Evolutionary conservation across 2,113 vertebrate species (phyloP).

Genomic region (Coreoperca whiteheadi): DNA sequence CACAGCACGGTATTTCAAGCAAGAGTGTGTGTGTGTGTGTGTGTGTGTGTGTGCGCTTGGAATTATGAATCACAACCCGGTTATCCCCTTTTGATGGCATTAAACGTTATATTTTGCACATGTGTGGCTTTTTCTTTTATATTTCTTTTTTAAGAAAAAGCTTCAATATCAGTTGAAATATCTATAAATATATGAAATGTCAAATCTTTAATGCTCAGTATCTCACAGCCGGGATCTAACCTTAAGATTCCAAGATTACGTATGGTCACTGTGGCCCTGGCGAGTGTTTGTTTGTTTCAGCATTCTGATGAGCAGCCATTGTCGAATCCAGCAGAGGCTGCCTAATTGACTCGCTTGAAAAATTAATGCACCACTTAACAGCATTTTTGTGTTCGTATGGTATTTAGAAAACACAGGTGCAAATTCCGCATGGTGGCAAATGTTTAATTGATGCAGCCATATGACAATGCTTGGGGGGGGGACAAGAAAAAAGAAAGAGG

Average conservation of each 20-base stretch:
- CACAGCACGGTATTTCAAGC: slow-evolving; percentile 30
- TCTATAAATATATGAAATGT: slow-evolving; percentile 1
- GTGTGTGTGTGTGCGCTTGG: slow-evolving; percentile 16
- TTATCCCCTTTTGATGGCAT: neutral
- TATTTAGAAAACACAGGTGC: slow-evolving; percentile 80
- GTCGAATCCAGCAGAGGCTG: slow-evolving; percentile 72
- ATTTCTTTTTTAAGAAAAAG: neutral
- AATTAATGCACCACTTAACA: slow-evolving; percentile 82
- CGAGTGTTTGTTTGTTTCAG: slow-evolving; percentile 70
- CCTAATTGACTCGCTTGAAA: slow-evolving; percentile 82
- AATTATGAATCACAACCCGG: neutral
- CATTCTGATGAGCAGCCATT: slow-evolving; percentile 72
- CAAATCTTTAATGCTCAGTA: neutral
- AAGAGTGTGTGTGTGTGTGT: slow-evolving; percentile 25
- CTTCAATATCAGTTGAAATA: neutral
- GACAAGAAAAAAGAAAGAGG: neutral
- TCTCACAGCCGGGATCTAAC: slow-evolving; percentile 34
- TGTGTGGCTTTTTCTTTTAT: neutral
- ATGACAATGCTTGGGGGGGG: slow-evolving; percentile 41
- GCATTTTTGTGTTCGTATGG: slow-evolving; percentile 74
- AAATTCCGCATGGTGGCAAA: slow-evolving; percentile 66
- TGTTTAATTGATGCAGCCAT: slow-evolving; percentile 80
- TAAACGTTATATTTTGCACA: neutral
- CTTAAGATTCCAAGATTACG: slow-evolving; percentile 17
- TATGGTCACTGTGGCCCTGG: slow-evolving; percentile 24